Base-by-base conservation (phyloP, 2,113 vertebrate genomes). In the Dasypus novemcinctus region DNA sequence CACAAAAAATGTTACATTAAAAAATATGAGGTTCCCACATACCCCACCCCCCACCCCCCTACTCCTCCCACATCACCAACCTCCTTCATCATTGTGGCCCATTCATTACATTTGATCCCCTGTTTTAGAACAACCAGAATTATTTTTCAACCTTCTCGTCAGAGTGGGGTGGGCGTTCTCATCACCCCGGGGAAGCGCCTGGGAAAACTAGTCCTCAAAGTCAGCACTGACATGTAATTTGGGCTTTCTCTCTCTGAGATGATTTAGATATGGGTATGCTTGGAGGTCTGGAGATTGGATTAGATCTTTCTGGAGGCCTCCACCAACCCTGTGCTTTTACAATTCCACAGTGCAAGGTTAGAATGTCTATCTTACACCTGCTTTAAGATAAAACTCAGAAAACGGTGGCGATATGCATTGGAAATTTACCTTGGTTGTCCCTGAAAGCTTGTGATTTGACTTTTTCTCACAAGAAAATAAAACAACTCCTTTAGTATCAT, bases 81-180 rank as follows among this genome's bases (percentile, higher is more conserved):
- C n/a, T n/a, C n/a, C n/a, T n/a, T n/a, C n/a, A n/a, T n/a, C n/a
- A n/a, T n/a, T n/a, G n/a, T n/a, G n/a, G n/a, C n/a, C n/a, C n/a
- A n/a, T n/a, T n/a, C n/a, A n/a, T n/a, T n/a, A n/a, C n/a, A n/a
- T n/a, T n/a, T n/a, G n/a, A n/a, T n/a, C n/a, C n/a, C n/a, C n/a
- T n/a, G n/a, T n/a, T 95, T 92, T 68, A 76, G 41, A 87, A 83
- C 25, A 64, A 17, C 7, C 2, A 43, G 21, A 84, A 81, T 80
- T 79, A 80, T 85, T 82, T 90, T 52, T 74, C 78, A 82, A 46
- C 57, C 41, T 49, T 90, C 21, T 95, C n/a, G 52, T 92, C 49
- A 64, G 27, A 71, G 38, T 18, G 13, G 52, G 38, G 13, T 68
- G 27, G 72, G 33, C 81, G 27, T 71, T 90, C 8, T 61, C 0